phyloP scores from a whole-genome alignment of 2,113 vertebrate species.

The Caranx melampygus region DNA sequence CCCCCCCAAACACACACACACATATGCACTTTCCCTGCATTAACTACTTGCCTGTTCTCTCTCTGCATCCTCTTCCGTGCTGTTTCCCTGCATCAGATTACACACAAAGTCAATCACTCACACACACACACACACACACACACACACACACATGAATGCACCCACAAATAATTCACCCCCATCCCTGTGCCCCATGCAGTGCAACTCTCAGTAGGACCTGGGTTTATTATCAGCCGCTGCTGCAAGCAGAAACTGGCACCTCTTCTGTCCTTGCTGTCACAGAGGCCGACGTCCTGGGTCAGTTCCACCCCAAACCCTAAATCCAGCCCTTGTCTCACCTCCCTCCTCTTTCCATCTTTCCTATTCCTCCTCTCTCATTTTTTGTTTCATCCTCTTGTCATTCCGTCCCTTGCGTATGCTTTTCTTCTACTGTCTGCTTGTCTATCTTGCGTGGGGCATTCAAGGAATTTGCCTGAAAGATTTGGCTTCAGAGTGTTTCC shows the following conservation, averaged over 20 bases:
- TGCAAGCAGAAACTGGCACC: constrained; percentile 50
- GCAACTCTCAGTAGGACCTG: constrained; percentile 49
- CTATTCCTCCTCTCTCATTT: constrained; percentile 11
- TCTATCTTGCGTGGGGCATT: constrained; percentile 31
- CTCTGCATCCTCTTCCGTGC: constrained; percentile 5
- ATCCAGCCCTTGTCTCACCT: constrained; percentile 27
- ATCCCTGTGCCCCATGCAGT: constrained; percentile 15
- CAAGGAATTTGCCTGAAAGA: constrained; percentile 22
- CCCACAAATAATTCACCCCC: constrained; percentile 15
- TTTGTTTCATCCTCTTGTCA: background rate
- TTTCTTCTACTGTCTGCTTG: constrained; percentile 4
- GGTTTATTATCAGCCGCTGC: constrained; percentile 54
- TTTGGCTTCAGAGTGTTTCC: constrained; percentile 36
- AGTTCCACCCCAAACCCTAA: constrained; percentile 48
- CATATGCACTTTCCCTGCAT: background rate
- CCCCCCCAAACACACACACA: constrained; percentile 8
- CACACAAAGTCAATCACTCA: constrained; percentile 22
- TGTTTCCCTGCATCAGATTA: constrained; percentile 21
- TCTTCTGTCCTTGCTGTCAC: constrained; percentile 68
- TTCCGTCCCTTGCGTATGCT: background rate
- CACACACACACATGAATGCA: constrained; percentile 1
- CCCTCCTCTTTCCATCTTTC: constrained; percentile 2
- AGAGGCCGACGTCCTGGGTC: constrained; percentile 57
- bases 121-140: background rate
- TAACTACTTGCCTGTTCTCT: constrained; percentile 14